Base-by-base conservation (phyloP, 2,888 invertebrate genomes). In the Cyaniris semiargus region DNA sequence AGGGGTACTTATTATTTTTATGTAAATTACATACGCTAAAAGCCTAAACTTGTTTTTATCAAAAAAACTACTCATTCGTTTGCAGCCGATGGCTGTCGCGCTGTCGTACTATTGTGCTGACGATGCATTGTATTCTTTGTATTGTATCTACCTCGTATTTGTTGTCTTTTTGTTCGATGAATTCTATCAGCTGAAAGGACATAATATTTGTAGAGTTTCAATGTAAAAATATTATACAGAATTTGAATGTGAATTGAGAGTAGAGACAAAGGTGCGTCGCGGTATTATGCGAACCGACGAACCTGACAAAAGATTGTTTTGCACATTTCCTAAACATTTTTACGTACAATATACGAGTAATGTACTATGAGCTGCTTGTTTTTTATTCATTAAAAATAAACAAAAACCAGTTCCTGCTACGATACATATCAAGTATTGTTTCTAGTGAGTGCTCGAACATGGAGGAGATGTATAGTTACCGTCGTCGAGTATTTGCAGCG, bases 401-500 rank as follows among this genome's bases (percentile, higher is more conserved):
- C 56, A 58, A 21, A 58, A 58, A 60, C 60, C 21, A 21, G 60
- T 60, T 60, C 13, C 23, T 23, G 60, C 60, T 60, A 3, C 21
- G n/a, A 56, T 53, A 53, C 56, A 58, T 1, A 21, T 10, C 7
- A 56, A 56, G 4, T 3, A 13, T 27, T 13, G 0, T 60, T 13
- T 31, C 6, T 66, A 27, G 23, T 27, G 60, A 27, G 27, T 27
- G 23, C 60, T 66, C 10, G 4, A 23, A 66, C 13, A 21, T 21
- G 23, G 44, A n/a, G n/a, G n/a, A 34, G 56, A 27, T 10, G 44
- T 15, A 70, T 70, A 87, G 88, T 88, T 84, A 94, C 93, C 93
- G 83, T 87, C 86, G 81, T 91, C 90, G 80, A 91, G 86, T 79
- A 91, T 84, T 71, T 85, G 85, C 79, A 91, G 88, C 21, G 90